A percentile compares a stretch with the other conserved stretches of the same genome.
phyloP scores from a whole-genome alignment of 2,797 vertebrate species.

The Xiphophorus birchmanni region DNA sequence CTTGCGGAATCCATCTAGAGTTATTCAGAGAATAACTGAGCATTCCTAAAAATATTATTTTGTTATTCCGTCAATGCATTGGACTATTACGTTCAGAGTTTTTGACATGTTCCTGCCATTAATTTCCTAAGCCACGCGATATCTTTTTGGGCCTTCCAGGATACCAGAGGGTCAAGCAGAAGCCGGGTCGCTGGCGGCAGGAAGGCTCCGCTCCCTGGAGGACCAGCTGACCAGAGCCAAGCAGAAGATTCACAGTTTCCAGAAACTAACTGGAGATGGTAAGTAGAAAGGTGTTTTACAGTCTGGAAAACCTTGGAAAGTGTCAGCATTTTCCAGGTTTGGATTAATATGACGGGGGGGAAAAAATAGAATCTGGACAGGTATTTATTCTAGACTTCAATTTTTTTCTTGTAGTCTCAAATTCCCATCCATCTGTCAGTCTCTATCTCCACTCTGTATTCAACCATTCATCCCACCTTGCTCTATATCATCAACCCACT shows the following conservation, averaged over 20 bases:
- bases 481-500: background rate
- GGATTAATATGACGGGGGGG: background rate
- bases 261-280: slow-evolving; percentile 92
- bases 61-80: background rate
- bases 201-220: slow-evolving; percentile 92
- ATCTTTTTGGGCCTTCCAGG: slow-evolving; percentile 70
- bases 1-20: background rate
- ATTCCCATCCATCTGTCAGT: background rate
- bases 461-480: background rate
- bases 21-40: background rate
- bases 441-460: background rate
- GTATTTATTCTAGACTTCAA: background rate
- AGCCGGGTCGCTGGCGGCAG: slow-evolving; percentile 86
- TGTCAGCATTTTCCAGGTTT: background rate
- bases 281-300: slow-evolving; percentile 51
- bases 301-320: background rate
- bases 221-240: slow-evolving; percentile 96
- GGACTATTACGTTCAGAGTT: background rate
- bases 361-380: background rate
- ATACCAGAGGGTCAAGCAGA: slow-evolving; percentile 95
- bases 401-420: background rate
- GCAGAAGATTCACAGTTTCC: slow-evolving; percentile 96
- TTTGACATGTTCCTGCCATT: background rate
- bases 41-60: slow-evolving; percentile 5
- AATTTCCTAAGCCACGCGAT: slow-evolving; percentile 3